These are phyloP conservation scores for Pluvialis apricaria DNA, from an alignment of 2,113 vertebrate genomes.

Conservation along the genomic window DNA sequence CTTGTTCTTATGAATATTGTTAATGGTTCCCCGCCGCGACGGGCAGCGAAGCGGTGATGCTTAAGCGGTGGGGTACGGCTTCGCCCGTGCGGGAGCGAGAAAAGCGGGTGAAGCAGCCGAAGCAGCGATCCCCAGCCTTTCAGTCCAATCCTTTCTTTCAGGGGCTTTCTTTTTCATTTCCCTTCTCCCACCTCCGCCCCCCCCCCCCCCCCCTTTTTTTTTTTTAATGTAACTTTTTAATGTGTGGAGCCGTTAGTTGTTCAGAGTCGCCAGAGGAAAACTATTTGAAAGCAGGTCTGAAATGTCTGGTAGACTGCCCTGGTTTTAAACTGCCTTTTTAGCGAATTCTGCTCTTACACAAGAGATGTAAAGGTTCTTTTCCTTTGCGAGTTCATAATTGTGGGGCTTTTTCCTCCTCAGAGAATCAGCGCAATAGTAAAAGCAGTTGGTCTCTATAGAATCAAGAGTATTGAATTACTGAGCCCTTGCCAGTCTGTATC, in stretches of 20 bases:
- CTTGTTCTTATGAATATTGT: fast-evolving
- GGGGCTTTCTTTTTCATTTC: not conserved
- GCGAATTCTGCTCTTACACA: not conserved
- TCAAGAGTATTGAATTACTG: conserved; percentile 48
- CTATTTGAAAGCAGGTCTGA: not conserved
- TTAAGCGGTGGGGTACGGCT: not conserved
- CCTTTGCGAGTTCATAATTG: not conserved
- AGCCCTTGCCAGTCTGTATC: conserved; percentile 6
- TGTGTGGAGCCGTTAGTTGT: not conserved
- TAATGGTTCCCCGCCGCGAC: not conserved
- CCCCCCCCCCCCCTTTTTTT: not conserved
- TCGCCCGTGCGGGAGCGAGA: not conserved
- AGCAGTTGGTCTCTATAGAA: conserved; percentile 40
- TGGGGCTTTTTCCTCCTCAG: not conserved
- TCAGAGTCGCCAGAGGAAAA: not conserved
- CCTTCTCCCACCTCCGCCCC: not conserved
- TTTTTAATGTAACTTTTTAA: not conserved
- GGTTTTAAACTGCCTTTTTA: not conserved
- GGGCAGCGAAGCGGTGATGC: not conserved
- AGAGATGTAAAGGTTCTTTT: not conserved
- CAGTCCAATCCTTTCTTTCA: fast-evolving
- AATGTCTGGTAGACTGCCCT: not conserved
- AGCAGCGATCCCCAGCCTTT: not conserved
- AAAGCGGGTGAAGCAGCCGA: not conserved
- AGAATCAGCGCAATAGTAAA: not conserved